Conservation (phyloP, 30 jellyfish, hydroid and myxozoan genomes). For the Hydractinia symbiolongicarpus region DNA sequence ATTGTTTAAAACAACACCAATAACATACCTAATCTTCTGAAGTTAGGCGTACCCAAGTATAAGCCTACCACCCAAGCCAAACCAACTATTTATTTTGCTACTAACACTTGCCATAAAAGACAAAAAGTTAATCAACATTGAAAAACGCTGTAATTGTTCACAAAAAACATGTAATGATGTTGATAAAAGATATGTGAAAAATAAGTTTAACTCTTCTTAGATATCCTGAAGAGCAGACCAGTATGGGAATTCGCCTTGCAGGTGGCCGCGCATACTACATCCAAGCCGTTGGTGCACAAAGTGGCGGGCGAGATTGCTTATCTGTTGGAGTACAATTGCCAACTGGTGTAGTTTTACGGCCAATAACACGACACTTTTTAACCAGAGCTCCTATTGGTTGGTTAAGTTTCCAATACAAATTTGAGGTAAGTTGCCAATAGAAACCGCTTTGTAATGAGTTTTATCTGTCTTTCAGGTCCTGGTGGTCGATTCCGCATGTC, state of each 20-base stretch:
- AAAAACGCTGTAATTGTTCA: too few relatives aligned
- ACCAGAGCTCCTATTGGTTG: conserved; percentile 89
- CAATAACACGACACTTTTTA: conserved; percentile 85
- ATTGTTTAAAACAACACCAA: too few relatives aligned
- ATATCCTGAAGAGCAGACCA: conserved; percentile 96
- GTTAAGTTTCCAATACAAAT: too few relatives aligned
- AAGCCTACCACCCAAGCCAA: too few relatives aligned
- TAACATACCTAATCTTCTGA: too few relatives aligned
- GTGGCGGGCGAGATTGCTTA: conserved; percentile 91
- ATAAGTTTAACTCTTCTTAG: conserved; percentile 24
- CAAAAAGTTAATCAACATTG: too few relatives aligned
- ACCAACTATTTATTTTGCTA: too few relatives aligned
- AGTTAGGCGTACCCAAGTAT: too few relatives aligned
- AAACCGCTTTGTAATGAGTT: not conserved
- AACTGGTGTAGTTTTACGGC: conserved; percentile 93
- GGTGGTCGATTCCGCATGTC: conserved; percentile 65
- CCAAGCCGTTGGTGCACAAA: conserved; percentile 98
- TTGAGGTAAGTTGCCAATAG: not conserved
- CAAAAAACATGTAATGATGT: too few relatives aligned
- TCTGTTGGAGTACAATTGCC: conserved; percentile 98
- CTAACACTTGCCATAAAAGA: too few relatives aligned
- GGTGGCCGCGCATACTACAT: conserved; percentile 80
- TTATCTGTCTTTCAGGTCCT: conserved; percentile 33
- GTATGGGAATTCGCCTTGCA: conserved; percentile 90
- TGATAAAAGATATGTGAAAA: too few relatives aligned